These are phyloP conservation scores for Sebastes schlegelii DNA, from an alignment of 2,113 vertebrate genomes.

Conservation along the genomic window DNA sequence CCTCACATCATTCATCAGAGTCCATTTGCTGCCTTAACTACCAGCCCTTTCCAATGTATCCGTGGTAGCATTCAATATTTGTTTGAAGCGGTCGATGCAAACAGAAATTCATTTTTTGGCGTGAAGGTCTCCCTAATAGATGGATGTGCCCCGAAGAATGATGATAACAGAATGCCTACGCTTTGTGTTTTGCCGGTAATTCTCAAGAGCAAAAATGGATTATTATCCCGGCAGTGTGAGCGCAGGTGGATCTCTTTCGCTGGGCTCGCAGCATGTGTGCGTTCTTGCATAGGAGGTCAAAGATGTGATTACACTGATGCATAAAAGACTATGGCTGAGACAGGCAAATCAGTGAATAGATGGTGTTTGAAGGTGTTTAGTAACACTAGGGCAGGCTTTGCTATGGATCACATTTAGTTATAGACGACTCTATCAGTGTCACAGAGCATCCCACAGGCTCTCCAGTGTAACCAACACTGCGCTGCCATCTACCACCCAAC, in stretches of 20 bases:
- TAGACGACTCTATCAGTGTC: slow-evolving; percentile 21
- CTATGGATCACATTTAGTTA: slow-evolving; percentile 28
- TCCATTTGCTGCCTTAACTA: slow-evolving; percentile 54
- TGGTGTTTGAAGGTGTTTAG: slow-evolving; percentile 31
- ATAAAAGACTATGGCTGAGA: slow-evolving; percentile 19
- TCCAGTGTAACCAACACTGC: slow-evolving; percentile 16
- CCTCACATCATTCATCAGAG: slow-evolving; percentile 60
- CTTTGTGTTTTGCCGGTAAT: slow-evolving; percentile 45
- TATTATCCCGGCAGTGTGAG: slow-evolving; percentile 33
- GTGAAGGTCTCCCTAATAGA: slow-evolving; percentile 53
- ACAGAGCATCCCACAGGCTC: slow-evolving; percentile 5
- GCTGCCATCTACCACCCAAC: slow-evolving; percentile 20
- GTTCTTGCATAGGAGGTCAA: slow-evolving; percentile 49
- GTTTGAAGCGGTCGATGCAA: slow-evolving; percentile 29
- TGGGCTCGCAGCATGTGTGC: slow-evolving; percentile 8
- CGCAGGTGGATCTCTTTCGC: slow-evolving; percentile 25
- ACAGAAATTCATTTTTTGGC: slow-evolving; percentile 43
- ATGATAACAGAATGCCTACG: slow-evolving; percentile 23
- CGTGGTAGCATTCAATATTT: slow-evolving; percentile 55
- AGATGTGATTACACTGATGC: slow-evolving; percentile 44
- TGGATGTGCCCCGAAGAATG: slow-evolving; percentile 29
- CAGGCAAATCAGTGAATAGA: slow-evolving; percentile 27
- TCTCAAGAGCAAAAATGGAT: slow-evolving; percentile 42
- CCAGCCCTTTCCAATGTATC: slow-evolving; percentile 27
- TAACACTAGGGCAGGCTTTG: slow-evolving; percentile 9